Evolutionary conservation across 35 echinoderm and acorn worm genomes (phyloP).

Genomic region (Eucidaris tribuloides): DNA sequence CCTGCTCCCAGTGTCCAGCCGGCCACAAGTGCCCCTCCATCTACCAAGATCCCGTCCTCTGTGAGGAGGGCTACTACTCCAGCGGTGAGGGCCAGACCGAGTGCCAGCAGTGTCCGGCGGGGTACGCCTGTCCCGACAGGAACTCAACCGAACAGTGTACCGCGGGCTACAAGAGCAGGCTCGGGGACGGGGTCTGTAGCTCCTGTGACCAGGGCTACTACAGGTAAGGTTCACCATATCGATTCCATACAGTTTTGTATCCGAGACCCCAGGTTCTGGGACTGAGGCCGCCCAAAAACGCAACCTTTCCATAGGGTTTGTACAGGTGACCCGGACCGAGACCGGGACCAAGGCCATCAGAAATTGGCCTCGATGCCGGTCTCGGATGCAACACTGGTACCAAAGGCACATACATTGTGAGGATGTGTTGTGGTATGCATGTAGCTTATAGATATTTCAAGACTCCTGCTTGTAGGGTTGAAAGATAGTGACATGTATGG

Average conservation of each 20-base stretch:
- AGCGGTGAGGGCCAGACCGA: conserved; percentile 59
- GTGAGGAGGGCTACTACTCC: conserved; percentile 87
- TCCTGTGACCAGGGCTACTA: conserved; percentile 77
- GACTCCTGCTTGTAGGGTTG: background rate
- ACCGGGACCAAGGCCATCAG: too few species aligned
- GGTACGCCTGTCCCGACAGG: conserved; percentile 70
- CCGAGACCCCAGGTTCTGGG: background rate
- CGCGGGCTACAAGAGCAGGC: conserved; percentile 64
- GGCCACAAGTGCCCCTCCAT: conserved; percentile 84
- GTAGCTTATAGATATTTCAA: background rate
- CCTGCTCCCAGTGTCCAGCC: conserved; percentile 60
- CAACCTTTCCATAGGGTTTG: too few species aligned
- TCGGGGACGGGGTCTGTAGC: conserved; percentile 70
- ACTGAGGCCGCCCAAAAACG: too few species aligned
- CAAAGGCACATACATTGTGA: background rate
- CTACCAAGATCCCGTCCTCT: conserved; percentile 72
- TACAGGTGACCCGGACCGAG: too few species aligned
- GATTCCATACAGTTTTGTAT: background rate
- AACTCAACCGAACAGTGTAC: conserved; percentile 53
- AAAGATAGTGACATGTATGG: too few species aligned
- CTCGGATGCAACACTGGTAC: too few species aligned
- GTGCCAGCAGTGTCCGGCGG: conserved; percentile 74
- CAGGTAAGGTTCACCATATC: conserved; percentile 44
- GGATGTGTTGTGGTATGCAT: background rate
- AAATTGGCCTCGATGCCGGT: too few species aligned